These are phyloP conservation scores for Oedothorax gibbosus DNA, from an alignment of 1,140 invertebrate genomes.

Conservation along the genomic window DNA sequence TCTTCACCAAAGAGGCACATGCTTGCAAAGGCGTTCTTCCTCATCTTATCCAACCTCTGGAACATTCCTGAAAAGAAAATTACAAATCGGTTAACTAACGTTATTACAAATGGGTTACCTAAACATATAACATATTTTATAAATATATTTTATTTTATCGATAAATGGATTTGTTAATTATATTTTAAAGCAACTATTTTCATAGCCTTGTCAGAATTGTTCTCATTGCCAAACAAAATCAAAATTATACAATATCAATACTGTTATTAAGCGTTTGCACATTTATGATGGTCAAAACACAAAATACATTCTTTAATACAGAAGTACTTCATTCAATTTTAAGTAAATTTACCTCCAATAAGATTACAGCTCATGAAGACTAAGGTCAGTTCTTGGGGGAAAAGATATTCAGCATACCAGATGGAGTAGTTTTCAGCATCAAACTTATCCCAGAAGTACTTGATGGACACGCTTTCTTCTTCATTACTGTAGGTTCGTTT, in stretches of 20 bases:
- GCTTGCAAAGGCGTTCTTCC: slow-evolving; percentile 95
- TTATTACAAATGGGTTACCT: too few species aligned
- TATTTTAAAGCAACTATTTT: too few species aligned
- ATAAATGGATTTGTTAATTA: too few species aligned
- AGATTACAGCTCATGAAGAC: slow-evolving; percentile 97
- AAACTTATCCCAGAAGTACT: slow-evolving; percentile 99
- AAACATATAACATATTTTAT: too few species aligned
- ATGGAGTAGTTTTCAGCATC: slow-evolving; percentile 97
- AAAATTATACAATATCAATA: too few species aligned
- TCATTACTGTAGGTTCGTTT: slow-evolving; percentile 98
- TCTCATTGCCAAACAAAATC: too few species aligned
- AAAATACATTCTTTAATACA: too few species aligned
- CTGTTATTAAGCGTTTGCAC: too few species aligned
- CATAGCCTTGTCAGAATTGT: too few species aligned
- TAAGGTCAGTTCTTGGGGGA: slow-evolving; percentile 89
- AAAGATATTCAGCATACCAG: slow-evolving; percentile 98
- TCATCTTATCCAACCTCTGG: slow-evolving; percentile 97
- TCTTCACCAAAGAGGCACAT: slow-evolving; percentile 93
- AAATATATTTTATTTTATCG: too few species aligned
- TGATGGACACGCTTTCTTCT: slow-evolving; percentile 91
- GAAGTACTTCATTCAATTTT: too few species aligned
- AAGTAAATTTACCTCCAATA: slow-evolving; percentile 72
- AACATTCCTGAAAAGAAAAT: slow-evolving; percentile 82
- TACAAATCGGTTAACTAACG: background rate
- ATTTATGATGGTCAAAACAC: too few species aligned